Evolutionary conservation across 2,797 vertebrate species (phyloP).

Genomic region (Silurus lanzhouensis): DNA sequence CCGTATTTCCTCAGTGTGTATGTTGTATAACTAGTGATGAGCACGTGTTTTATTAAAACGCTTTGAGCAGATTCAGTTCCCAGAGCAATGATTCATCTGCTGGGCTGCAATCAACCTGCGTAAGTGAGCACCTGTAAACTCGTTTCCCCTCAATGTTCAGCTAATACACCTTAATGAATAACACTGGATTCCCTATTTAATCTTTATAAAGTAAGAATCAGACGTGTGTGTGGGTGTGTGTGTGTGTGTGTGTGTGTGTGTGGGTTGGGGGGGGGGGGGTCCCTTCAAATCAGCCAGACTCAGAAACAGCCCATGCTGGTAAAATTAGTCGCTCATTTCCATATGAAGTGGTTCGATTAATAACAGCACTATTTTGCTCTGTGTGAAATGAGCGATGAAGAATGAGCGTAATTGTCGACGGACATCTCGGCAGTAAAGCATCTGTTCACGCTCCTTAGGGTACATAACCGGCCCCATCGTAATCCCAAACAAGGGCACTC

Average conservation of each 20-base stretch:
- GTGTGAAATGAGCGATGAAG: constrained; percentile 86
- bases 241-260: constrained; percentile 19
- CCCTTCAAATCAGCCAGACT: constrained; percentile 62
- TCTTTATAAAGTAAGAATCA: constrained; percentile 23
- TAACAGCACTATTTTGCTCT: constrained; percentile 71
- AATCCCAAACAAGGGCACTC: constrained; percentile 45
- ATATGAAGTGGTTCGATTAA: constrained; percentile 71
- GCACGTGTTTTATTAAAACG: constrained; percentile 9
- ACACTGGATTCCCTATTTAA: constrained; percentile 18
- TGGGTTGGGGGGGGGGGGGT: constrained; percentile 11
- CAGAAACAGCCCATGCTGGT: constrained; percentile 58
- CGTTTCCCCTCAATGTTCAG: constrained; percentile 48
- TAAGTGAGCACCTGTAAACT: constrained; percentile 31
- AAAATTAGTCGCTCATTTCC: constrained; percentile 73
- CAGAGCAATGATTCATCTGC: constrained; percentile 15
- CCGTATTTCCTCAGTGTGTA: background rate
- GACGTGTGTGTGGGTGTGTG: background rate
- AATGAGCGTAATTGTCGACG: constrained; percentile 87
- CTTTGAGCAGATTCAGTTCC: constrained; percentile 7
- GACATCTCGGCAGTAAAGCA: constrained; percentile 87
- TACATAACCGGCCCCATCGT: constrained; percentile 79
- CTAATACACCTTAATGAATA: constrained; percentile 38
- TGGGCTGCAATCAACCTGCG: background rate
- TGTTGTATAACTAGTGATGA: background rate
- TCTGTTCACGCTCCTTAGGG: constrained; percentile 84